Evolutionary conservation across 2,797 vertebrate genomes (phyloP).

Genomic region (Scyliorhinus canicula): DNA sequence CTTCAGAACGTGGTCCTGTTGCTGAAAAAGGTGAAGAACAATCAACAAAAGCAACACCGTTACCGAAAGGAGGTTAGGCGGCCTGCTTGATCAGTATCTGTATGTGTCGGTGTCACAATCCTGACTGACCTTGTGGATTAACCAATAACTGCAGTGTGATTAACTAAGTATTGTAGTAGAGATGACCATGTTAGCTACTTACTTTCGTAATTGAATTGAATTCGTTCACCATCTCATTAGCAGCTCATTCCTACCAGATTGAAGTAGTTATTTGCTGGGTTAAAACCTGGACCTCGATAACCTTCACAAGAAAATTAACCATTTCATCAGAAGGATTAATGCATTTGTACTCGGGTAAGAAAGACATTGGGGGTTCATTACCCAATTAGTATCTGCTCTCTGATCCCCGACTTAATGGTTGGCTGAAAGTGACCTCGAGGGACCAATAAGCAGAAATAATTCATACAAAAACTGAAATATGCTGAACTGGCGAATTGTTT

Average conservation of each 20-base stretch:
- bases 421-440: neutral
- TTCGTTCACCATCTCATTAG: neutral
- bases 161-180: neutral
- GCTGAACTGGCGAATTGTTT: neutral
- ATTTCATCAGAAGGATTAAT: neutral
- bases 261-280: neutral
- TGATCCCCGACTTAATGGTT: neutral
- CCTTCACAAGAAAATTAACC: neutral
- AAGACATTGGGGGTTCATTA: neutral
- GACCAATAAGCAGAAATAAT: neutral
- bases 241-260: neutral
- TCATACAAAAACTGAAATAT: neutral
- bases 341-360: neutral
- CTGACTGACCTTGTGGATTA: conserved; percentile 65
- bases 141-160: conserved; percentile 55
- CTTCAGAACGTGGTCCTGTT: conserved; percentile 42
- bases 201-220: neutral
- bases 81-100: conserved; percentile 46
- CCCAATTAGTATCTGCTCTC: neutral
- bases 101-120: conserved; percentile 57
- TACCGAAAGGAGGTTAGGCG: conserved; percentile 55
- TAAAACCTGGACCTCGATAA: neutral
- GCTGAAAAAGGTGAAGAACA: conserved; percentile 42
- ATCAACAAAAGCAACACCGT: conserved; percentile 49
- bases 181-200: neutral